Evolutionary conservation across 2,113 vertebrate species (phyloP).

Genomic region (Nothoprocta perdicaria): DNA sequence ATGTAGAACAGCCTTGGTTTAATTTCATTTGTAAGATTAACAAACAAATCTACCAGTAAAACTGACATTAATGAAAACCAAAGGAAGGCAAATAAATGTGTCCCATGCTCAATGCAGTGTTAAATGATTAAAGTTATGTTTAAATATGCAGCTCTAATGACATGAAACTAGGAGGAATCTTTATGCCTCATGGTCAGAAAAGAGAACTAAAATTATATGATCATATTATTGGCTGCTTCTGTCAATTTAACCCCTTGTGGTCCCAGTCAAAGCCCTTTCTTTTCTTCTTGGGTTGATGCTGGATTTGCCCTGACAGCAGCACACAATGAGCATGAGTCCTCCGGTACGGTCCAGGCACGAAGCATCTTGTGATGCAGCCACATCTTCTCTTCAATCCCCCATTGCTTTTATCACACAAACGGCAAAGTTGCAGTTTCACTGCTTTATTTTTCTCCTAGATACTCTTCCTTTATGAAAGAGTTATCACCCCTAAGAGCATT

Average conservation of each 20-base stretch:
- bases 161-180: neutral
- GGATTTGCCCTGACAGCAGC: neutral
- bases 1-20: constrained; percentile 5
- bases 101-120: neutral
- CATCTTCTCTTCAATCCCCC: neutral
- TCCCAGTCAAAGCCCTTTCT: neutral
- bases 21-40: constrained; percentile 35
- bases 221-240: neutral
- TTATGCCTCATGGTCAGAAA: neutral
- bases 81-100: neutral
- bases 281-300: neutral
- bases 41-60: constrained; percentile 6
- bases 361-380: neutral
- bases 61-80: neutral
- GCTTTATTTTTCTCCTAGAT: neutral
- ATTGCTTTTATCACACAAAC: constrained; percentile 27
- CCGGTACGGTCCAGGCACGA: neutral
- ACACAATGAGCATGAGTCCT: neutral
- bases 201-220: neutral
- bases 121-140: constrained; percentile 2
- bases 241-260: neutral
- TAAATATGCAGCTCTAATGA: neutral
- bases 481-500: neutral
- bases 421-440: neutral
- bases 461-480: neutral